Evolutionary conservation across 1,140 invertebrate species (phyloP), one percentile per base, ranked within the genome.

Genomic region (Onthophagus taurus): DNA sequence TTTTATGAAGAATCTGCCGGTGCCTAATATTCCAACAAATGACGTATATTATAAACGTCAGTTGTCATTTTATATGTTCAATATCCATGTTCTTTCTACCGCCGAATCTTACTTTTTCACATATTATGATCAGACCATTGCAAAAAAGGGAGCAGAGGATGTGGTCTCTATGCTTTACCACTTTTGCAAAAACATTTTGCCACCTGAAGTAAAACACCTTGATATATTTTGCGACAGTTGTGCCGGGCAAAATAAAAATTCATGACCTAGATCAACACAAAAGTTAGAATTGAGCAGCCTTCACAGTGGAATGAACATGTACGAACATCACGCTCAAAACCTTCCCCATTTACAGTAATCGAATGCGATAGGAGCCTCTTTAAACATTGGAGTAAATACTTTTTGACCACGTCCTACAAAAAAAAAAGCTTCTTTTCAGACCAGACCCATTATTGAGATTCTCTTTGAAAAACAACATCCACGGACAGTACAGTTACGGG

Each of bases 91-190:
- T 26, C n/a, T n/a, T n/a, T n/a, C n/a, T n/a, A 34, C 37, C 21
- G 9, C 21, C 11, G 12, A 50, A 35, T 37, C 33, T 31, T 12
- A 46, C 9, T 59, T 57, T 43, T 55, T 52, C 34, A 26, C 36
- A 11, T n/a, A n/a, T n/a, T 59, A 58, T 42, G 31, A 31, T 14
- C 48, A 59, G 43, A 51, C 31, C 4, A 33, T 43, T 20, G 46
- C 30, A 39, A 47, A 50, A 47, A 61, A 61, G 42, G 49, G 45
- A 18, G 42, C 42, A 29, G 45, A 52, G 37, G 49, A 57, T 35
- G 53, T 57, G 2, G 43, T 44, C n/a, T 44, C 42, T 29, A 24
- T 36, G 31, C 33, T 26, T 16, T 35, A 44, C 23, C n/a, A 44
- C 16, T 44, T 36, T 44, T 31, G 33, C n/a, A 24, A n/a, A n/a